These are phyloP conservation scores for Bergia sp. DNA, from an alignment of 92 coral and sea anemone genomes.

Conservation along the genomic window DNA sequence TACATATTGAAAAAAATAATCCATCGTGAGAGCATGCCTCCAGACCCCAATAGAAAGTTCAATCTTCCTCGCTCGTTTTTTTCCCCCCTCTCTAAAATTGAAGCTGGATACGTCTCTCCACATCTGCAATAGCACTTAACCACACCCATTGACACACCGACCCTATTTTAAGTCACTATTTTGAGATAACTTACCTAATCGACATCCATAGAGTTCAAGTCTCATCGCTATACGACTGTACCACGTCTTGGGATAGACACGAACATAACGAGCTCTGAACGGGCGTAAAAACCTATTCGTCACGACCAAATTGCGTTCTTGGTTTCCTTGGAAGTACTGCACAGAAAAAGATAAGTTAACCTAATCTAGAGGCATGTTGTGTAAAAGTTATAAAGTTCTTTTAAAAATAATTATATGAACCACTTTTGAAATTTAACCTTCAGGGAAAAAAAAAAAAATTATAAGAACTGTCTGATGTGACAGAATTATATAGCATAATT, in stretches of 20 bases:
- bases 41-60: background rate
- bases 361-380: background rate
- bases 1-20: background rate
- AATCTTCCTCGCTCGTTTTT: background rate
- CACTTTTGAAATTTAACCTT: too few species aligned
- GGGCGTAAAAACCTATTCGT: constrained; percentile 58
- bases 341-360: background rate
- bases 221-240: constrained; percentile 31
- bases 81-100: too few species aligned
- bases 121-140: too few species aligned
- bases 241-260: constrained; percentile 58
- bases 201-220: constrained; percentile 40
- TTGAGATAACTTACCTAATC: constrained; percentile 13
- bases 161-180: background rate
- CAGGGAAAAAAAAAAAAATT: background rate
- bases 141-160: background rate
- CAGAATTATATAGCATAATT: too few species aligned
- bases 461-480: too few species aligned
- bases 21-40: background rate
- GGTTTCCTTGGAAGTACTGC: constrained; percentile 69
- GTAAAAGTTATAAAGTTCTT: background rate
- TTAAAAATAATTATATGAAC: too few species aligned
- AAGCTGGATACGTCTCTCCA: background rate
- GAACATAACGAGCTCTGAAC: constrained; percentile 63
- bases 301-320: constrained; percentile 54